Evolutionary conservation across 2,888 invertebrate species (phyloP).

Genomic region (Zaprionus bogoriensis): DNA sequence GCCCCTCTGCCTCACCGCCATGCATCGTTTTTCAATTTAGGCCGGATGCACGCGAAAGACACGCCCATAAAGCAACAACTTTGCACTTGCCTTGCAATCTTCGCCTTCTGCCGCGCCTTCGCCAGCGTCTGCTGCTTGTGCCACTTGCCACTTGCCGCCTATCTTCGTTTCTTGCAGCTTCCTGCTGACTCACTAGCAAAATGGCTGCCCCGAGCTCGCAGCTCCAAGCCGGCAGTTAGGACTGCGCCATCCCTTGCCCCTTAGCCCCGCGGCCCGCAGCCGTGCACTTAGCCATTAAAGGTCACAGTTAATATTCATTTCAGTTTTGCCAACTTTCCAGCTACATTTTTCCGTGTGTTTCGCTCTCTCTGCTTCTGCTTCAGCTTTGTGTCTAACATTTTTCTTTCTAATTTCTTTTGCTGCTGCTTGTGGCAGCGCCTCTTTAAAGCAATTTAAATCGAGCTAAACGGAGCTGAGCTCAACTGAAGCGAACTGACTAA

Average conservation of each 20-base stretch:
- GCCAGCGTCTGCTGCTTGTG: background rate
- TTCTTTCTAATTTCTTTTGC: constrained; percentile 22
- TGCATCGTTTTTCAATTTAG: constrained; percentile 49
- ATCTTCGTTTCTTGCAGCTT: constrained; percentile 42
- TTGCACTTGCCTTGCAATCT: constrained; percentile 43
- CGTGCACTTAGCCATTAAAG: constrained; percentile 66
- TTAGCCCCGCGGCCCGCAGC: background rate
- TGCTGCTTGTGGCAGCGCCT: constrained; percentile 26
- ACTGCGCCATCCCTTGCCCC: too few relatives aligned
- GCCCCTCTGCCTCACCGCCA: too few relatives aligned
- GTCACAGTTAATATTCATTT: constrained; percentile 78
- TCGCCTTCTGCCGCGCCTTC: background rate
- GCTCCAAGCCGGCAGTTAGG: too few relatives aligned
- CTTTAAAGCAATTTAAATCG: constrained; percentile 55
- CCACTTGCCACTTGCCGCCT: constrained; percentile 15
- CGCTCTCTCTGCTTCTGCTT: background rate
- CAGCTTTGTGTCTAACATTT: constrained; percentile 6
- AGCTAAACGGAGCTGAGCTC: constrained; percentile 25
- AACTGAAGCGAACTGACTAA: constrained; percentile 50
- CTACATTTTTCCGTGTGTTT: constrained; percentile 34
- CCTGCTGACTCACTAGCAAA: constrained; percentile 53
- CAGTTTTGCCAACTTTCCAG: constrained; percentile 54
- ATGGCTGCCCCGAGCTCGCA: constrained; percentile 37
- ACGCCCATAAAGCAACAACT: constrained; percentile 53
- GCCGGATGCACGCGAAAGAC: constrained; percentile 29